Evolutionary conservation across 2,113 vertebrate genomes (phyloP), one percentile per base, ranked within the genome.

Genomic region (Paradisaea rubra): DNA sequence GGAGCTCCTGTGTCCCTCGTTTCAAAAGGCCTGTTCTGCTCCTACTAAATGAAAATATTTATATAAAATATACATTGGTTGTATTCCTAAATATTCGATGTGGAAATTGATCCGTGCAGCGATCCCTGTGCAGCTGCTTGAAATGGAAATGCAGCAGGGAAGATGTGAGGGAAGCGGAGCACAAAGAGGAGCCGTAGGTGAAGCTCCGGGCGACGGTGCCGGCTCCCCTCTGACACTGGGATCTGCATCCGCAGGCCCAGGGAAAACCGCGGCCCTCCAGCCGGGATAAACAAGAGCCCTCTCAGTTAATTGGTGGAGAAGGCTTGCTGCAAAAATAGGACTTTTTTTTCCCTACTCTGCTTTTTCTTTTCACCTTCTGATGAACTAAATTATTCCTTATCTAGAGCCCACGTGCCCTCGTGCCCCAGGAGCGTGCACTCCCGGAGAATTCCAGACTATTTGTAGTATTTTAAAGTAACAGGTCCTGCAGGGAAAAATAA

Each of bases 141-240:
- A 45, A 76, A 61, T 95, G 96, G 92, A 76, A 94, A 91, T 92
- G 94, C 78, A 19, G 91, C 82, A 41, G 95, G 49, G 89, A 24
- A 83, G 70, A 64, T 84, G 94, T 42, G 88, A 76, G 93, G 72
- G 93, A 22, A 45, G 91, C 33, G 1, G n/a, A 91, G 96, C 96
- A 88, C 95, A 76, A 76, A 88, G 91, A 42, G 92, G 60, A 90
- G 93, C 94, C 56, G 3, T 0, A 7, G 88, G 80, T 77, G 80
- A 86, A 56, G 39, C 96, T 96, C 35, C 54, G 65, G 86, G 96
- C 88, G 13, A 30, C 54, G 89, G 56, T 25, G 79, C 94, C 37
- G 86, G 77, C 91, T 95, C 89, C 94, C 86, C 94, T 88, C 53
- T 65, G 87, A 63, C 93, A 19, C 71, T 2, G 10, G 61, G 69